Evolutionary conservation across 2,113 vertebrate genomes (phyloP).

Genomic region (Bubo bubo): DNA sequence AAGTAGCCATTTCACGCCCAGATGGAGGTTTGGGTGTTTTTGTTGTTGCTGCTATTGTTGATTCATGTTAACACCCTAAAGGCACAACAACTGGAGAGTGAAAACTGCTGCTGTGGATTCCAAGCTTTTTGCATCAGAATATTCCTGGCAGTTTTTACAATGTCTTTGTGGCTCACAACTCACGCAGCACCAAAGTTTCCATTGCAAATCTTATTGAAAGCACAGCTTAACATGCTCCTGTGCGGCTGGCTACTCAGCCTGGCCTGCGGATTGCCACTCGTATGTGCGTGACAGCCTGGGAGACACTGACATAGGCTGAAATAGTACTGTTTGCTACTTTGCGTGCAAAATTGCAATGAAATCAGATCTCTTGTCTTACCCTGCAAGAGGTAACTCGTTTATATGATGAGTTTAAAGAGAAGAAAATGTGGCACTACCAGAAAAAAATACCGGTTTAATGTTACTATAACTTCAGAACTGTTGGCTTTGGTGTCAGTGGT

Average conservation of each 20-base stretch:
- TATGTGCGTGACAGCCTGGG: rapidly evolving
- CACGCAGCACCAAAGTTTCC: neutral
- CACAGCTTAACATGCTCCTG: neutral
- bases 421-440: neutral
- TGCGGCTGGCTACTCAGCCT: neutral
- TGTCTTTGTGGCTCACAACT: neutral
- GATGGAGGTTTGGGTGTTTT: neutral
- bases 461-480: neutral
- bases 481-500: neutral
- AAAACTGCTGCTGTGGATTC: neutral
- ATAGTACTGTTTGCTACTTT: neutral
- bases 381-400: neutral
- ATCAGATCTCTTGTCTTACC: neutral
- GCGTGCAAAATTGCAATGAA: neutral
- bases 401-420: neutral
- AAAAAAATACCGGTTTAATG: neutral
- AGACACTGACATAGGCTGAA: neutral
- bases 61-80: neutral
- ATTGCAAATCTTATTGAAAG: neutral
- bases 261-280: neutral
- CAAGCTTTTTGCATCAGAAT: neutral
- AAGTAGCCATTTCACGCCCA: neutral
- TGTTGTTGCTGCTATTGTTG: neutral
- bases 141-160: neutral
- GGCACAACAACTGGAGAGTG: neutral